A percentile compares a stretch with the other conserved stretches of the same genome.
phyloP scores from a whole-genome alignment of 2,888 invertebrate genomes.

The Volucella inanis region DNA sequence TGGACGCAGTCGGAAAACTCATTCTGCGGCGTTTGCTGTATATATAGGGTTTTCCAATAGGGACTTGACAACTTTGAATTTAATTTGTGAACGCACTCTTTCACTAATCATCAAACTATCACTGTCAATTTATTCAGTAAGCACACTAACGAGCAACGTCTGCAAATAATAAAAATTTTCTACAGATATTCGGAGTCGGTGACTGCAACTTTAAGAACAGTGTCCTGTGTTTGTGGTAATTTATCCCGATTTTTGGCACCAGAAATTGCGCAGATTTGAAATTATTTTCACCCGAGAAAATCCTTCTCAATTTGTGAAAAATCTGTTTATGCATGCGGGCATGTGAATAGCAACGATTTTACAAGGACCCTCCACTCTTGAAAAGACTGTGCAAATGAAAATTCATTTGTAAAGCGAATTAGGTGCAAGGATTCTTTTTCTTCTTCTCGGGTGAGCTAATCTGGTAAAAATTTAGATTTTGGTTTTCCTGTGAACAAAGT shows the following conservation, averaged over 20 bases:
- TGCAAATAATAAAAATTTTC: too few relatives aligned
- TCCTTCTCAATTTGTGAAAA: constrained; percentile 62
- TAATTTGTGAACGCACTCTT: too few relatives aligned
- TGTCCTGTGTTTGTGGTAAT: constrained; percentile 67
- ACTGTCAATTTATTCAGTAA: too few relatives aligned
- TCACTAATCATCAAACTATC: too few relatives aligned
- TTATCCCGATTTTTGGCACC: constrained; percentile 73
- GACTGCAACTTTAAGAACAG: too few relatives aligned
- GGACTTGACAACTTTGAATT: too few relatives aligned
- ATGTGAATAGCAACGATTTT: constrained; percentile 53
- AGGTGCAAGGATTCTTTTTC: background rate
- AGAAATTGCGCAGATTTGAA: constrained; percentile 65
- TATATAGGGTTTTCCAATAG: too few relatives aligned
- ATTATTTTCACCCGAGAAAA: constrained; percentile 60
- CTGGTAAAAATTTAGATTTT: background rate
- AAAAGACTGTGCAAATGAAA: constrained; percentile 59
- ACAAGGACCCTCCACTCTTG: constrained; percentile 48
- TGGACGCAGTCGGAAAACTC: too few relatives aligned
- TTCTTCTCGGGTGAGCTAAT: constrained; percentile 31
- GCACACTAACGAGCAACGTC: too few relatives aligned
- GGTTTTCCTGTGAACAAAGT: too few relatives aligned
- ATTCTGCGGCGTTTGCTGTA: too few relatives aligned
- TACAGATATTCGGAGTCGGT: too few relatives aligned
- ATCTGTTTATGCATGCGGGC: constrained; percentile 69
- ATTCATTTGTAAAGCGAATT: constrained; percentile 61